phyloP scores from a whole-genome alignment of 1,140 invertebrate genomes.

The Drosophila melanica region DNA sequence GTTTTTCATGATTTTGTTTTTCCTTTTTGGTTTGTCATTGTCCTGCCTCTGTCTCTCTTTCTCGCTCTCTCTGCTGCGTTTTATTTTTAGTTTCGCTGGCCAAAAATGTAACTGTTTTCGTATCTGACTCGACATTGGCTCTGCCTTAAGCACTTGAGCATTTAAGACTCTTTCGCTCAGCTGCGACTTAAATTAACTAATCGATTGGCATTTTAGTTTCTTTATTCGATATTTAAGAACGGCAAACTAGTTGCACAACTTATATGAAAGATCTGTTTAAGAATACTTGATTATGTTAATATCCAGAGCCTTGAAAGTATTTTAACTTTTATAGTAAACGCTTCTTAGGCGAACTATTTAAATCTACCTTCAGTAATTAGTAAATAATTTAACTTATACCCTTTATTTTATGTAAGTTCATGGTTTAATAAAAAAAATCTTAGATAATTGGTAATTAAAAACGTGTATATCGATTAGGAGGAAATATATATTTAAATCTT shows the following conservation, averaged over 20 bases:
- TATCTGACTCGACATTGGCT: constrained; percentile 15
- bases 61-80: constrained; percentile 2
- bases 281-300: not conserved
- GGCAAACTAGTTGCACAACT: constrained; percentile 1
- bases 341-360: no score
- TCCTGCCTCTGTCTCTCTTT: constrained; percentile 22
- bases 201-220: constrained; percentile 21
- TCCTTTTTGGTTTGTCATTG: constrained; percentile 70
- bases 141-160: constrained; percentile 34
- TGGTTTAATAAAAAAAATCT: no score
- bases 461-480: no score
- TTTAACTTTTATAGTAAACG: not conserved
- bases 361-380: no score
- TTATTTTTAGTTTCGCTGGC: constrained; percentile 56
- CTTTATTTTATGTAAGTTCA: no score
- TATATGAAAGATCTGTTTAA: not conserved
- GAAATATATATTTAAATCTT: no score
- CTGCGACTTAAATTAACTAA: constrained; percentile 30
- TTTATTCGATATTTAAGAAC: constrained; percentile 1
- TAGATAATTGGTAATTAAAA: no score
- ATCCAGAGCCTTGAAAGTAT: not conserved
- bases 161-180: constrained; percentile 31
- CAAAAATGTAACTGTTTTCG: constrained; percentile 46
- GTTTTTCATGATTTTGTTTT: constrained; percentile 28
- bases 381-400: no score